Percentiles rank a stretch among this genome's conserved stretches.
phyloP scores from a whole-genome alignment of 2,888 invertebrate species.

The Autographa pulchrina region DNA sequence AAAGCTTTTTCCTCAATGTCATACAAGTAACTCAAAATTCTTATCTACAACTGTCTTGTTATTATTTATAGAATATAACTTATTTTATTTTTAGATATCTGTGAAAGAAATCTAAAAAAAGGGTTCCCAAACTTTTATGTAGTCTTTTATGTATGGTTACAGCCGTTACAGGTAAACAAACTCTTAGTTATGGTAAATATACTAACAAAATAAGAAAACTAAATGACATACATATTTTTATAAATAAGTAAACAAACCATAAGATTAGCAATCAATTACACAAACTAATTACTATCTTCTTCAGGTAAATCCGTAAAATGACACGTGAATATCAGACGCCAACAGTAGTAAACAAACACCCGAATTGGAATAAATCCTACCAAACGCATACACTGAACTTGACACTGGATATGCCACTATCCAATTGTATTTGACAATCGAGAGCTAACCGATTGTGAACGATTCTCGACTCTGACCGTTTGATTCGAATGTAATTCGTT shows the following conservation, averaged over 20 bases:
- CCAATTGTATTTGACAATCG: conserved; percentile 64
- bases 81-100: not conserved
- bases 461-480: conserved; percentile 61
- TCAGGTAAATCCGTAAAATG: conserved; percentile 58
- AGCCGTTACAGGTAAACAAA: no score
- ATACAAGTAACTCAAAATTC: not conserved
- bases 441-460: conserved; percentile 67
- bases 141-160: no score
- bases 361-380: conserved; percentile 53
- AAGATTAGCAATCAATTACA: conserved; percentile 28
- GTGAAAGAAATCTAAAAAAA: not conserved
- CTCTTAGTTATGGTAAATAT: no score
- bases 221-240: not conserved
- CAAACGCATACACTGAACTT: conserved; percentile 73
- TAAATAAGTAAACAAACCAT: conserved; percentile 33
- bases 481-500: conserved; percentile 74
- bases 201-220: not conserved
- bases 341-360: conserved; percentile 70
- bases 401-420: conserved; percentile 72
- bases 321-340: conserved; percentile 66
- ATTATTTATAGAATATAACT: not conserved
- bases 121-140: not conserved
- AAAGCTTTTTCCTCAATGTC: conserved; percentile 47
- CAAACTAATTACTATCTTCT: conserved; percentile 50
- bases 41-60: not conserved